These are phyloP conservation scores for Calidris pugnax DNA, from an alignment of 2,113 vertebrate genomes.

Conservation along the genomic window DNA sequence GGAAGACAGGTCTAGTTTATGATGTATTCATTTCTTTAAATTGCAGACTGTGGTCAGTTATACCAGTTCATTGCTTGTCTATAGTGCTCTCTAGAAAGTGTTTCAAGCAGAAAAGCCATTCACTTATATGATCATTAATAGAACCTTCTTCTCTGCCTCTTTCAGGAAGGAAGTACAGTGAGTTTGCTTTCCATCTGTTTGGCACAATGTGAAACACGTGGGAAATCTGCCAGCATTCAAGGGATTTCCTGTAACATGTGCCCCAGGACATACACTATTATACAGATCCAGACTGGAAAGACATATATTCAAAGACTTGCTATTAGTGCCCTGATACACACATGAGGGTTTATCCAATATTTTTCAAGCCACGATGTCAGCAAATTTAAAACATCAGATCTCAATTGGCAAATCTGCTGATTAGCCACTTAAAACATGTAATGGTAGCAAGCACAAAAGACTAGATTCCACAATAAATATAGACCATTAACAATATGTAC, in stretches of 20 bases:
- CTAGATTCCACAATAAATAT: neutral
- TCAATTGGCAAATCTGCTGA: neutral
- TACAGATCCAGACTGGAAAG: neutral
- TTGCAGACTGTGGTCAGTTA: neutral
- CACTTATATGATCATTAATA: neutral
- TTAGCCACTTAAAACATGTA: neutral
- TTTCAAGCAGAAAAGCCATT: neutral
- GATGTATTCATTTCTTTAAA: neutral
- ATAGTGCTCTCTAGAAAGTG: neutral
- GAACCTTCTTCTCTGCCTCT: neutral
- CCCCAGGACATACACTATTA: neutral
- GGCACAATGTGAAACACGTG: neutral
- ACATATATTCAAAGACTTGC: neutral
- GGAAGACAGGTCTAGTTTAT: neutral
- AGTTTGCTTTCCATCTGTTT: neutral
- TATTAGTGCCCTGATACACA: neutral
- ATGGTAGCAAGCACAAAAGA: neutral
- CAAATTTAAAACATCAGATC: neutral
- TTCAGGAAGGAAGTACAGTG: neutral
- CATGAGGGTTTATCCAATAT: neutral
- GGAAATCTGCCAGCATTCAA: neutral
- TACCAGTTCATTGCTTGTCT: neutral
- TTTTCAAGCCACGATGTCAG: neutral
- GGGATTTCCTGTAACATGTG: neutral
- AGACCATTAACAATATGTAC: neutral